phyloP scores from a whole-genome alignment of 2,113 vertebrate genomes.

The Lota lota region DNA sequence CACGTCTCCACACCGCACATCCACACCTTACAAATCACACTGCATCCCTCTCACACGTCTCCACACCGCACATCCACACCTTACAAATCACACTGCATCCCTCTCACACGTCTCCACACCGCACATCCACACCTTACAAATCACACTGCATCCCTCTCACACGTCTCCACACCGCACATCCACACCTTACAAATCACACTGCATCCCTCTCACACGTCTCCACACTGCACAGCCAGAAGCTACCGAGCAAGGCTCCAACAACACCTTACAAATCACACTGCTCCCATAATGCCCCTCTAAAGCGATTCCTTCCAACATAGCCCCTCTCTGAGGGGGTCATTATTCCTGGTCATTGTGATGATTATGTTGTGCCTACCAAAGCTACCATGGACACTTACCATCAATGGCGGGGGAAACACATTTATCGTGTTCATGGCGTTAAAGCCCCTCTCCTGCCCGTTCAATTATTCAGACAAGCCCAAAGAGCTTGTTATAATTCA shows the following conservation, averaged over 20 bases:
- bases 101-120: too few relatives aligned
- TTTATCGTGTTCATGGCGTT: slow-evolving; percentile 25
- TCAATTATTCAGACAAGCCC: slow-evolving; percentile 37
- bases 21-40: too few relatives aligned
- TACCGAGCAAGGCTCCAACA: slow-evolving; percentile 2
- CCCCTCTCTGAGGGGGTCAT: not conserved
- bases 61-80: too few relatives aligned
- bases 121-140: too few relatives aligned
- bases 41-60: too few relatives aligned
- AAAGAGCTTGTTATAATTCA: slow-evolving; percentile 8
- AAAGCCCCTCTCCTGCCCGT: not conserved
- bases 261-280: slow-evolving; percentile 5
- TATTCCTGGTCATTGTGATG: not conserved
- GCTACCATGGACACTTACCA: slow-evolving; percentile 2
- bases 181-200: too few relatives aligned
- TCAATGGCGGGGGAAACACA: not conserved
- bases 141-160: too few relatives aligned
- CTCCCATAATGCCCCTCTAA: slow-evolving; percentile 10
- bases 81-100: too few relatives aligned
- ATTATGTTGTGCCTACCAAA: not conserved
- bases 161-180: too few relatives aligned
- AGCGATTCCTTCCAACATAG: slow-evolving; percentile 4
- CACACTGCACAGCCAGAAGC: not conserved
- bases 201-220: too few relatives aligned
- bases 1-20: too few relatives aligned